phyloP scores from a whole-genome alignment of 2,797 vertebrate species.

The Gambusia yucatana region DNA sequence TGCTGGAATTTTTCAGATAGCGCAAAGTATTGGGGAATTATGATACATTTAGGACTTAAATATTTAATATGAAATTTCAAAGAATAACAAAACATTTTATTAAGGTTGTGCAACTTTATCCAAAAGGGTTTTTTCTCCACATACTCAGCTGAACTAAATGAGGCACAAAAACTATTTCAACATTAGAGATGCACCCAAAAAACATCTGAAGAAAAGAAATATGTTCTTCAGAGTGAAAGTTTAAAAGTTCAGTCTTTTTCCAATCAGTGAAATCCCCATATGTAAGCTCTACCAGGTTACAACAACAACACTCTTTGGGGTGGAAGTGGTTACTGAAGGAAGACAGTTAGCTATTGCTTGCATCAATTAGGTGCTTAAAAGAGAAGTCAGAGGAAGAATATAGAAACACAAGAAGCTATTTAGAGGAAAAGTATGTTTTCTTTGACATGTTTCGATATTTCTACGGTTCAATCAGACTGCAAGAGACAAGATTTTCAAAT shows the following conservation, averaged over 20 bases:
- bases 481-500: not conserved
- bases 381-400: not conserved
- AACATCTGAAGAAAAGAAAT: not conserved
- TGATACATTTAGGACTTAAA: too few species aligned
- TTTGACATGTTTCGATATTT: not conserved
- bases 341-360: not conserved
- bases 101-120: not conserved
- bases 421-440: not conserved
- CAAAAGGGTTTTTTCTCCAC: not conserved
- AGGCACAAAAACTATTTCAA: not conserved
- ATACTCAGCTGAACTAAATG: not conserved
- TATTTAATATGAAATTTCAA: not conserved
- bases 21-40: too few species aligned
- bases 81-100: not conserved
- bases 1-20: too few species aligned
- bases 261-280: not conserved
- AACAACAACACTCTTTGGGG: not conserved
- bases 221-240: not conserved
- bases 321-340: not conserved
- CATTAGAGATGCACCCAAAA: not conserved
- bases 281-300: not conserved
- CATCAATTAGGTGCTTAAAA: not conserved
- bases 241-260: not conserved
- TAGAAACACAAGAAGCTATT: not conserved
- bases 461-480: not conserved